Evolutionary conservation across 2,888 invertebrate genomes (phyloP), one percentile per base, ranked within the genome.

Genomic region (Onthophagus sagittarius): DNA sequence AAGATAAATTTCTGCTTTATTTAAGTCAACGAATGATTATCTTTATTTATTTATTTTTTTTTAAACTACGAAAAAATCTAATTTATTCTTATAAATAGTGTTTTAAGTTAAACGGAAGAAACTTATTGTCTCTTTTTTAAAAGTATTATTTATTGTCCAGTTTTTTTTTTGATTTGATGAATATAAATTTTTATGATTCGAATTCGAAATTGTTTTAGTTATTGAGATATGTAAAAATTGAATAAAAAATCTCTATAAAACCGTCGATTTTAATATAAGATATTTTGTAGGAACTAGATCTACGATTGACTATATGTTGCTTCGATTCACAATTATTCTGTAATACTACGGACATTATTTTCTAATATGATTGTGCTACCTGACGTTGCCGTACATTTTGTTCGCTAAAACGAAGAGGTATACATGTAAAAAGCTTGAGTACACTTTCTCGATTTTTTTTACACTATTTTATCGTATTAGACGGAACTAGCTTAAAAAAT

Each of bases 221-320:
- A 1, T 63, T 72, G 15, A 71, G 71, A 72, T 72, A 69, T 71
- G 74, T 71, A 74, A 72, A 74, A 70, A 72, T 72, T 72, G 13
- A 63, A 70, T 70, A 63, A 31, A 69, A 67, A 71, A 32, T 71
- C 23, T 72, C 70, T 70, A 63, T 67, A 72, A 71, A 63, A 15
- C 14, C 63, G 14, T 15, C 63, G 9, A 7, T 63, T 15, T 15
- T 63, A 63, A 63, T 67, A 67, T 67, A 67, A 67, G 23, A 32
- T 31, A 67, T 67, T 23, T 15, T 6, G 7, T 75, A 75, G 75
- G 75, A 75, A 75, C 72, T 75, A 75, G 75, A 73, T 69, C 75
- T 75, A 75, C 67, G 72, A 75, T 75, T 73, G 73, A 73, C 73
- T 74, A 72, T 32, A 71, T 13, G 65, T 70, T 62, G 64, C 67